Percentiles rank a stretch among this genome's conserved stretches.
Conservation (phyloP, 2,888 invertebrate genomes). For the Kryphioiulus occultus region DNA sequence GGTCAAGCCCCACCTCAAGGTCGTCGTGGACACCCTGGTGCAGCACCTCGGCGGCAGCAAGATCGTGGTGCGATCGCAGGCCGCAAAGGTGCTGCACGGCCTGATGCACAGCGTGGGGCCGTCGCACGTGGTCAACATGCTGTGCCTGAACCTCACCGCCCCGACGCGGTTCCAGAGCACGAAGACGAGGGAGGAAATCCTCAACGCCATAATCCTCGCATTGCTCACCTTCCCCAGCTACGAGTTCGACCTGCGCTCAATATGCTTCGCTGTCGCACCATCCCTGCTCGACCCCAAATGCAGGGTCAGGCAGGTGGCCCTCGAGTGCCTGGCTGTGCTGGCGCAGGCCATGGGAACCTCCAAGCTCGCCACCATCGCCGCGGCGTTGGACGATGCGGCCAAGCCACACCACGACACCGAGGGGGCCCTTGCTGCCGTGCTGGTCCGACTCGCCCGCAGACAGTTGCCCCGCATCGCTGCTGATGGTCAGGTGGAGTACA, state of each 20-base stretch:
- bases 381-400: slow-evolving; percentile 63
- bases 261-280: slow-evolving; percentile 65
- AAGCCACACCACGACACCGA: slow-evolving; percentile 59
- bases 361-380: slow-evolving; percentile 67
- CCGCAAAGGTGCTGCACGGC: slow-evolving; percentile 65
- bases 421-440: slow-evolving; percentile 71
- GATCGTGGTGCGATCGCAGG: slow-evolving; percentile 65
- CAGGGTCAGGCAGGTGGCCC: slow-evolving; percentile 77
- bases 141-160: slow-evolving; percentile 64
- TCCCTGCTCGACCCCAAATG: slow-evolving; percentile 71
- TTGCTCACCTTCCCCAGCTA: slow-evolving; percentile 80
- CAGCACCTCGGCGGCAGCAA: slow-evolving; percentile 66
- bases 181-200: slow-evolving; percentile 75
- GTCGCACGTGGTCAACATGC: slow-evolving; percentile 66
- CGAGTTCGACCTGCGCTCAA: slow-evolving; percentile 69
- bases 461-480: slow-evolving; percentile 73
- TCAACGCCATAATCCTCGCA: slow-evolving; percentile 79
- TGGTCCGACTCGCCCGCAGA: slow-evolving; percentile 76
- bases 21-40: slow-evolving; percentile 64
- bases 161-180: slow-evolving; percentile 62
- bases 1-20: slow-evolving; percentile 64
- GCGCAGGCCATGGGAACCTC: slow-evolving; percentile 74
- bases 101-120: slow-evolving; percentile 67
- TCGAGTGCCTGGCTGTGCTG: slow-evolving; percentile 80
- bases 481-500: slow-evolving; percentile 79